Evolutionary conservation across 2,797 vertebrate genomes (phyloP).

Genomic region (Peromyscus nudipes): DNA sequence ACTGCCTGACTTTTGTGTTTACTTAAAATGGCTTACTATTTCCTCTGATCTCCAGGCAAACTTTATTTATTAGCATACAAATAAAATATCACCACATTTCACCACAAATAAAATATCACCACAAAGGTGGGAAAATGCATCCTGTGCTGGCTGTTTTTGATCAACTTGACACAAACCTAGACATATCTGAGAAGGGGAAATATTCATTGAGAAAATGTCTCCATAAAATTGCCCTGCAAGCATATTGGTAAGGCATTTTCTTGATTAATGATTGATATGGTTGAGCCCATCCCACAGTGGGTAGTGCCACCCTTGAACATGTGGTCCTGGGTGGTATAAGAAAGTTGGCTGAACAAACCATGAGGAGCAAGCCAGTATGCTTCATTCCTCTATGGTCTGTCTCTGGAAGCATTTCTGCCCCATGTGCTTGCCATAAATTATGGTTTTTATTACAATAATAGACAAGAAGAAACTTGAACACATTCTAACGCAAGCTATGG

Average conservation of each 20-base stretch:
- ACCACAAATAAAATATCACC: too few species aligned
- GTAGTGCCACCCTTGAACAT: background rate
- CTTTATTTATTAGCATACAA: too few species aligned
- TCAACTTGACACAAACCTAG: background rate
- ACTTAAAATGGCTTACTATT: too few species aligned
- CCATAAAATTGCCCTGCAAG: background rate
- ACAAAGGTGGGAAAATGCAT: background rate
- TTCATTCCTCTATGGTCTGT: background rate
- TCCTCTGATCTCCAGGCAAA: too few species aligned
- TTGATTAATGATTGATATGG: background rate
- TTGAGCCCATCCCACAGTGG: background rate
- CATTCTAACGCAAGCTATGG: background rate
- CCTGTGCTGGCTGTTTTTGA: background rate
- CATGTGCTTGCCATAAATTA: background rate
- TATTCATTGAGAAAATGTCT: background rate
- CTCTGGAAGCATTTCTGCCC: too few species aligned
- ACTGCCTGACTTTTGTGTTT: too few species aligned
- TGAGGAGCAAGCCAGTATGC: background rate
- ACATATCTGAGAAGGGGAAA: background rate
- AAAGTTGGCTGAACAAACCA: background rate
- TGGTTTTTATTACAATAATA: background rate
- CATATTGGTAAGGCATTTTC: background rate
- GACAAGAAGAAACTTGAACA: background rate
- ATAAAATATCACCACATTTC: too few species aligned
- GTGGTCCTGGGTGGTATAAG: background rate